These are phyloP conservation scores for Alsophila aescularia DNA, from an alignment of 2,888 invertebrate species.

Conservation along the genomic window DNA sequence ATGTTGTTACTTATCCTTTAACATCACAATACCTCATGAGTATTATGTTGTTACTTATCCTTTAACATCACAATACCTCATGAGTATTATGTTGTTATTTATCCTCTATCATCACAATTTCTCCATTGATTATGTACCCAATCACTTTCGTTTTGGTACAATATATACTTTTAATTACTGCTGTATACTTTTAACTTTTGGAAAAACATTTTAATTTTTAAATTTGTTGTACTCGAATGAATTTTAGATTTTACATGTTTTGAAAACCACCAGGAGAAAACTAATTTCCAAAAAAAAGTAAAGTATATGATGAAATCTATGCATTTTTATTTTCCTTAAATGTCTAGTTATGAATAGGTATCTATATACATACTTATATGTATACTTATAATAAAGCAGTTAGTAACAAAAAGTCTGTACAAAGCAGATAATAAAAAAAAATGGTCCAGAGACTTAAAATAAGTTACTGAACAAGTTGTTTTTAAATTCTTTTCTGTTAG, in stretches of 20 bases:
- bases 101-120: slow-evolving; percentile 11
- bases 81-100: not conserved
- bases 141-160: not conserved
- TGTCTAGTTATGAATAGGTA: not conserved
- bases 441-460: too few relatives aligned
- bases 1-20: not conserved
- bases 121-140: not conserved
- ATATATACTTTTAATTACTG: not conserved
- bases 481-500: too few relatives aligned
- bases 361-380: too few relatives aligned
- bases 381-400: too few relatives aligned
- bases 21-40: too few relatives aligned
- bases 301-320: slow-evolving; percentile 11
- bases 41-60: not conserved
- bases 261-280: slow-evolving; percentile 17
- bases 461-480: too few relatives aligned
- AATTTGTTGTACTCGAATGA: not conserved
- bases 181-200: not conserved
- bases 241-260: not conserved
- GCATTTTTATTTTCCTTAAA: not conserved
- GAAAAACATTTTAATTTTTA: too few relatives aligned
- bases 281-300: slow-evolving; percentile 18
- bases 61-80: too few relatives aligned
- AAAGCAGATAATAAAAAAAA: too few relatives aligned
- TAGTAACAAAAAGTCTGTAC: too few relatives aligned